Conservation (phyloP, 2,113 vertebrate species). For the Austrofundulus limnaeus region DNA sequence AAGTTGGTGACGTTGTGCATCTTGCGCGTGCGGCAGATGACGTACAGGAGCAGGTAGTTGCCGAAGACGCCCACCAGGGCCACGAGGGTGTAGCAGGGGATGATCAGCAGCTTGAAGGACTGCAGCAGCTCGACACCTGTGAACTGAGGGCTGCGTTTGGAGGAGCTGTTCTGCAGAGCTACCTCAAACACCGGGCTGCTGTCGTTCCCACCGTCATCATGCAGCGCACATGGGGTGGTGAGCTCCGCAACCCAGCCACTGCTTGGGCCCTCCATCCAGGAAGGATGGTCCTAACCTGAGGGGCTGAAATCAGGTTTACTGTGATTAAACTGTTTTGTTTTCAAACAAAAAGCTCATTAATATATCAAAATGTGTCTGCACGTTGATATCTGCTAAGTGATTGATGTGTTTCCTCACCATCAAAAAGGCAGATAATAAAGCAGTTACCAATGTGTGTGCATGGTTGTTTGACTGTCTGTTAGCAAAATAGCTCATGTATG, state of each 20-base stretch:
- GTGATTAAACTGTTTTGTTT: neutral
- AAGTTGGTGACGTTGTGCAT: slow-evolving; percentile 93
- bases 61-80: slow-evolving; percentile 84
- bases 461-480: too few species aligned
- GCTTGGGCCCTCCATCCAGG: slow-evolving; percentile 70
- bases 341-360: neutral
- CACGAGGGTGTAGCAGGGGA: slow-evolving; percentile 86
- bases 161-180: slow-evolving; percentile 73
- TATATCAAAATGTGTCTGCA: too few species aligned
- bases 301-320: neutral
- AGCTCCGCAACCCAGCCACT: slow-evolving; percentile 62
- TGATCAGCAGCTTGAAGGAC: slow-evolving; percentile 86
- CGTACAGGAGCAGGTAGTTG: slow-evolving; percentile 87
- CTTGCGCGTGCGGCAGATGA: slow-evolving; percentile 87
- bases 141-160: slow-evolving; percentile 79
- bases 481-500: too few species aligned
- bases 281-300: slow-evolving; percentile 21
- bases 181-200: slow-evolving; percentile 71
- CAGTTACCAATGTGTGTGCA: too few species aligned
- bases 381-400: too few species aligned
- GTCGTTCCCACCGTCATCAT: slow-evolving; percentile 47
- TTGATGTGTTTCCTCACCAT: too few species aligned
- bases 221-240: slow-evolving; percentile 30
- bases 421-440: too few species aligned
- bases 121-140: slow-evolving; percentile 85